Conservation (phyloP, 1,140 invertebrate species). For the Cydia splendana region DNA sequence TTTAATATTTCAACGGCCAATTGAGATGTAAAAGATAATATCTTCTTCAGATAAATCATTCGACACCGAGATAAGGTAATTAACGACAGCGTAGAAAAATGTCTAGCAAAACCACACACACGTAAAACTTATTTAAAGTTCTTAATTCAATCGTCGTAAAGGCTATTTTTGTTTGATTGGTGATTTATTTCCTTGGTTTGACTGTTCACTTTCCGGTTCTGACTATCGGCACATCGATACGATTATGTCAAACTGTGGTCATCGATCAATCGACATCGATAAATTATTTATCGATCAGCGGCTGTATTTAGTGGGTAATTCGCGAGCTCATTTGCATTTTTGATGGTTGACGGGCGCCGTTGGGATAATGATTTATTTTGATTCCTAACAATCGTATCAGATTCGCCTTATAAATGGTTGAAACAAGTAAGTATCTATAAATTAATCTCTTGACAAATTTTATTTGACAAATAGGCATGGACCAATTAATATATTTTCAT, state of each 20-base stretch:
- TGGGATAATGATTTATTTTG: not conserved
- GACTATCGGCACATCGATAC: conserved; percentile 5
- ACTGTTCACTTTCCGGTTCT: conserved; percentile 12
- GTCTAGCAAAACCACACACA: not conserved
- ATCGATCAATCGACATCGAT: conserved; percentile 23
- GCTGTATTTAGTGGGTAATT: conserved; percentile 7
- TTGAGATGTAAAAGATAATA: conserved; percentile 11
- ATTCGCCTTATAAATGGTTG: too few species aligned
- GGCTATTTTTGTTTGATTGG: not conserved
- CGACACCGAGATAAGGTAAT: conserved; percentile 22
- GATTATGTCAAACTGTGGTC: conserved; percentile 14
- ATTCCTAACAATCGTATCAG: too few species aligned
- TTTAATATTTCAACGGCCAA: not conserved
- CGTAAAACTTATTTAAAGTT: not conserved
- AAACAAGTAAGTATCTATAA: too few species aligned
- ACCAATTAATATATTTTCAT: too few species aligned
- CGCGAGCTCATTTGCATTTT: not conserved
- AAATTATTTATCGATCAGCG: conserved; percentile 15
- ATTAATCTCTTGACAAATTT: too few species aligned
- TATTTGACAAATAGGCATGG: too few species aligned
- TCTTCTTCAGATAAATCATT: conserved; percentile 26
- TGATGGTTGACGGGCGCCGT: not conserved
- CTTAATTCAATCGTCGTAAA: not conserved
- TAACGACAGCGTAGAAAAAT: conserved; percentile 24
- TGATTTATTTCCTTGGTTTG: not conserved